A percentile compares a stretch with the other conserved stretches of the same genome.
Conservation (phyloP, 2,797 vertebrate species). For the Petrocephalus sullivani region DNA sequence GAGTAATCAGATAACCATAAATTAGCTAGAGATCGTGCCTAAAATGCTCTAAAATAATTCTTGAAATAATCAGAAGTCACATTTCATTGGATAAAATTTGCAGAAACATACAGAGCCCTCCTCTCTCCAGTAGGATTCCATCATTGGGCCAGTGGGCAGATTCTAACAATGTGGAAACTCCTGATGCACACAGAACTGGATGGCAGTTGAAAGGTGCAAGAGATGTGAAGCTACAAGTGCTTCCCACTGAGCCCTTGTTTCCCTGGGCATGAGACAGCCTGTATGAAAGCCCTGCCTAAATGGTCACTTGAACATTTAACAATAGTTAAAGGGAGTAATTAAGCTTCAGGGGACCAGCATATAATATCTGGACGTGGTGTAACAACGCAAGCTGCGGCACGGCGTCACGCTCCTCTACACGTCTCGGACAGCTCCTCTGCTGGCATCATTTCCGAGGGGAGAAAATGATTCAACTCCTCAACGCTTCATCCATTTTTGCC, state of each 20-base stretch:
- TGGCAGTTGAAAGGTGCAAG: neutral
- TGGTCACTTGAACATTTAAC: neutral
- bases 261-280: neutral
- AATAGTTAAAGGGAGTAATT: neutral
- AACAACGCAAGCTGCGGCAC: neutral
- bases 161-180: neutral
- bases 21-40: neutral
- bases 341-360: neutral
- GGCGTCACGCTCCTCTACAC: too few species aligned
- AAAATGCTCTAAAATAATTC: neutral
- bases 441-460: neutral
- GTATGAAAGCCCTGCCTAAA: neutral
- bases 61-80: neutral
- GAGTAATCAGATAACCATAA: neutral
- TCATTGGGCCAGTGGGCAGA: neutral
- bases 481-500: neutral
- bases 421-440: neutral
- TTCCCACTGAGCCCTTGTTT: neutral
- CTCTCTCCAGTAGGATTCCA: neutral
- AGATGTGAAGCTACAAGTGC: neutral
- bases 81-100: neutral
- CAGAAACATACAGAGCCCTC: neutral
- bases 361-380: neutral
- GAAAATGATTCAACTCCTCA: conserved; percentile 2
- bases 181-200: neutral